These are phyloP conservation scores for Nothobranchius kuhntae DNA, from an alignment of 2,113 vertebrate species.

Conservation along the genomic window DNA sequence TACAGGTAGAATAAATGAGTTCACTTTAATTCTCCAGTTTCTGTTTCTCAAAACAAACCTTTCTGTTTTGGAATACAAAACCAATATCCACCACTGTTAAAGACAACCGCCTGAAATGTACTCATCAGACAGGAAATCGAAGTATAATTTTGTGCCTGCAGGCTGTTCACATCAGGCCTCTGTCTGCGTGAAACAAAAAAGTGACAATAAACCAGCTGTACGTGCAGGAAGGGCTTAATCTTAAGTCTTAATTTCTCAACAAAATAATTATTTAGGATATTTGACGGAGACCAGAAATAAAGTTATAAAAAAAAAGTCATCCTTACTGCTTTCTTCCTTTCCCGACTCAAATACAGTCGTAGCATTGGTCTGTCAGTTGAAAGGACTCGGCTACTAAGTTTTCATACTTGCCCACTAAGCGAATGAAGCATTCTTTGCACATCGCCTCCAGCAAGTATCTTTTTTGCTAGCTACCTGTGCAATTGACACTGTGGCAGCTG, in stretches of 20 bases:
- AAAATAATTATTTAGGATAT: neutral
- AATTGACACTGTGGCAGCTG: neutral
- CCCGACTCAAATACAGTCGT: neutral
- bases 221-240: neutral
- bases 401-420: neutral
- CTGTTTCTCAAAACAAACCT: neutral
- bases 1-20: no score
- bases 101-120: neutral
- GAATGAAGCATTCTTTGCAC: neutral
- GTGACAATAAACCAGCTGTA: neutral
- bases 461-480: neutral
- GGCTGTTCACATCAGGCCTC: neutral
- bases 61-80: no score
- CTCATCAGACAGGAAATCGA: neutral
- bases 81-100: neutral
- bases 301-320: neutral
- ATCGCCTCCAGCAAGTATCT: neutral
- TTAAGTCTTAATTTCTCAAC: no score
- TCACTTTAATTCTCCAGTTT: neutral
- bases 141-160: neutral
- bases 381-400: neutral
- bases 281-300: no score
- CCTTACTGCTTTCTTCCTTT: neutral
- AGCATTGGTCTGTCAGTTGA: neutral
- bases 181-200: neutral